These are phyloP conservation scores for Epizoanthus stellaris DNA, from an alignment of 92 coral and sea anemone species.

Conservation along the genomic window DNA sequence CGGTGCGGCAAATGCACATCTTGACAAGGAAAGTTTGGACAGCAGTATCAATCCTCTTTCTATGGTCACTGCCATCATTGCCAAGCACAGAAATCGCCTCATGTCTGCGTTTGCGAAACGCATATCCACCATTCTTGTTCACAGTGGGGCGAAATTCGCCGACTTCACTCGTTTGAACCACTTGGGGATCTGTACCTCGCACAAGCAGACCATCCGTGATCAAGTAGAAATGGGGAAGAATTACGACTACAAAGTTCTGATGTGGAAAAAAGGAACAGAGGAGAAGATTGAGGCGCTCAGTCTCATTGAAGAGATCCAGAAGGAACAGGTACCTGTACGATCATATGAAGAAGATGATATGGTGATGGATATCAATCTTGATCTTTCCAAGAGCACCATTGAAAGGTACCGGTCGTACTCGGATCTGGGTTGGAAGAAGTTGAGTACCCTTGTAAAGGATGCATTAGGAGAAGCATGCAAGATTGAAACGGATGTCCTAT, in stretches of 20 bases:
- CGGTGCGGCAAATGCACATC: slow-evolving; percentile 16
- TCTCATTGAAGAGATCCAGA: slow-evolving; percentile 18
- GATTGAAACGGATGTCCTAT: neutral
- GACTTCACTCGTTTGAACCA: neutral
- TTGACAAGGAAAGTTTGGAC: neutral
- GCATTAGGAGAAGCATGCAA: neutral
- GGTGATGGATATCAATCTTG: slow-evolving; percentile 38
- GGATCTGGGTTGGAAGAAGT: slow-evolving; percentile 7
- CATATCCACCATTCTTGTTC: neutral
- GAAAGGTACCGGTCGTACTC: slow-evolving; percentile 23
- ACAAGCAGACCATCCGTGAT: slow-evolving; percentile 37
- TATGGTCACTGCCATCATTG: slow-evolving; percentile 21
- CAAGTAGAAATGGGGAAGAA: slow-evolving; percentile 25
- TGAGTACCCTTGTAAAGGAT: neutral
- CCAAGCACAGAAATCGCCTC: slow-evolving; percentile 4
- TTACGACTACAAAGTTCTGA: neutral
- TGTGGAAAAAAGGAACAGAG: slow-evolving; percentile 16
- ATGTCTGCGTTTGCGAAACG: slow-evolving; percentile 36
- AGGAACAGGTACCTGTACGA: slow-evolving; percentile 5
- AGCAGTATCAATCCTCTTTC: slow-evolving; percentile 19
- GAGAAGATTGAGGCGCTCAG: neutral
- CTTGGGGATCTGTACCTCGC: slow-evolving; percentile 43
- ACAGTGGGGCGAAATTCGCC: no score
- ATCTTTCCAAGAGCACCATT: slow-evolving; percentile 22
- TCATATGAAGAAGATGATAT: slow-evolving; percentile 37